phyloP scores from a whole-genome alignment of 1,140 invertebrate genomes.

The Triops longicaudatus region DNA sequence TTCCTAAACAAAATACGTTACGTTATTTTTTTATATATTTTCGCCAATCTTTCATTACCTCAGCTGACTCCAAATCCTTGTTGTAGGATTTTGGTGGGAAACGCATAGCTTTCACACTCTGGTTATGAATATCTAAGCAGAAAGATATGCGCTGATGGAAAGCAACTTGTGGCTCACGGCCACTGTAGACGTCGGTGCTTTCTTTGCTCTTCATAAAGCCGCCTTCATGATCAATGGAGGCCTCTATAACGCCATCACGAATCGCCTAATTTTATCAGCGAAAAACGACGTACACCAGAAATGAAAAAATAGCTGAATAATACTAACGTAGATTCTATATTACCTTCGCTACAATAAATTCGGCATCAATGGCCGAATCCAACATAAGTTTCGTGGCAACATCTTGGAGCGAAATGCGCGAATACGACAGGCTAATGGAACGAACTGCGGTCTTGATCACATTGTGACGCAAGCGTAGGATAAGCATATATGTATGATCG shows the following conservation, averaged over 20 bases:
- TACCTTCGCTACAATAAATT: constrained; percentile 95
- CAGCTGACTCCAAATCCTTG: constrained; percentile 94
- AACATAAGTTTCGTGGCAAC: constrained; percentile 88
- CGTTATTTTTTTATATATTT: background rate
- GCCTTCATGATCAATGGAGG: constrained; percentile 86
- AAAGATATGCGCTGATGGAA: constrained; percentile 98
- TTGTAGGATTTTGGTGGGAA: constrained; percentile 99
- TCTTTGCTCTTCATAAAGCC: constrained; percentile 97
- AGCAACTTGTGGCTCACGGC: constrained; percentile 88
- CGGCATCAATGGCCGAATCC: constrained; percentile 93
- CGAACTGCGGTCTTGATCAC: constrained; percentile 98
- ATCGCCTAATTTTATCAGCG: constrained; percentile 59
- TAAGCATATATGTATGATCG: constrained; percentile 91
- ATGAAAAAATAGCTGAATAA: constrained; percentile 25
- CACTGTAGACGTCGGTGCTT: constrained; percentile 93
- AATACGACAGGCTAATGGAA: constrained; percentile 94
- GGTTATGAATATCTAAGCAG: constrained; percentile 95
- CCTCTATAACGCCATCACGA: constrained; percentile 96
- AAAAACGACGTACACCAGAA: background rate
- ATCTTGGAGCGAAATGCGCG: constrained; percentile 86
- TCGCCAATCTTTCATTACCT: constrained; percentile 43
- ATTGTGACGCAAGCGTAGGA: constrained; percentile 90
- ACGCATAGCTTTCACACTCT: constrained; percentile 96
- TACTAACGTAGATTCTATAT: constrained; percentile 27
- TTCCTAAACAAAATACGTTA: constrained; percentile 47